phyloP scores from a whole-genome alignment of 2,113 vertebrate species.

The Tachuris rubrigastra region DNA sequence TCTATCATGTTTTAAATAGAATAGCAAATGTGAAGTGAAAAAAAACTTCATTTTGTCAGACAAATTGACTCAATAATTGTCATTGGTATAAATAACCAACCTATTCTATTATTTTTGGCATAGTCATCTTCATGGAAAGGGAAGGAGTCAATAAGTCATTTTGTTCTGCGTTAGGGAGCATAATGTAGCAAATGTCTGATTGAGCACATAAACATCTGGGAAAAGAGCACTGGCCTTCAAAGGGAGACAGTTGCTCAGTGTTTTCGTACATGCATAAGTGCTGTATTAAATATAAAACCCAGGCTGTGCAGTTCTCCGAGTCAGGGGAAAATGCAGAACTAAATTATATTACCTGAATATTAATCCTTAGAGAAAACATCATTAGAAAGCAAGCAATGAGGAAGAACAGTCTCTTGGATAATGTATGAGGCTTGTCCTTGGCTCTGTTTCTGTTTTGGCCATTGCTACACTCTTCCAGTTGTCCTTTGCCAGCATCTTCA shows the following conservation, averaged over 20 bases:
- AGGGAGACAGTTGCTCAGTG: background rate
- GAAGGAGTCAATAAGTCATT: background rate
- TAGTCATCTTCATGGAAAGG: background rate
- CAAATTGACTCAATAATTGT: background rate
- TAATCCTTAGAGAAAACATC: background rate
- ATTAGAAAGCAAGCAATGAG: background rate
- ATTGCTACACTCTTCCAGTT: background rate
- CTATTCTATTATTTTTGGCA: background rate
- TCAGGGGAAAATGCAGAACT: background rate
- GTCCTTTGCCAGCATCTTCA: background rate
- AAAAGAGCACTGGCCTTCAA: background rate
- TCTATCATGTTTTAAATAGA: background rate
- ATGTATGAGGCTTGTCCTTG: background rate
- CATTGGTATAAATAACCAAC: background rate
- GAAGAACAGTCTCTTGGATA: background rate
- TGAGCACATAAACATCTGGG: background rate
- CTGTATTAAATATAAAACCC: background rate
- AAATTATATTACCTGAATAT: background rate
- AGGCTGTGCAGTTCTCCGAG: background rate
- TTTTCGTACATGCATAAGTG: background rate
- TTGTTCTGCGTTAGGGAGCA: background rate
- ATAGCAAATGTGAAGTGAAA: background rate
- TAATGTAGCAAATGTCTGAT: background rate
- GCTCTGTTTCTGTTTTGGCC: background rate
- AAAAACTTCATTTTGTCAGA: background rate